These are phyloP conservation scores for Plectropomus leopardus DNA, from an alignment of 2,113 vertebrate species.

Conservation along the genomic window DNA sequence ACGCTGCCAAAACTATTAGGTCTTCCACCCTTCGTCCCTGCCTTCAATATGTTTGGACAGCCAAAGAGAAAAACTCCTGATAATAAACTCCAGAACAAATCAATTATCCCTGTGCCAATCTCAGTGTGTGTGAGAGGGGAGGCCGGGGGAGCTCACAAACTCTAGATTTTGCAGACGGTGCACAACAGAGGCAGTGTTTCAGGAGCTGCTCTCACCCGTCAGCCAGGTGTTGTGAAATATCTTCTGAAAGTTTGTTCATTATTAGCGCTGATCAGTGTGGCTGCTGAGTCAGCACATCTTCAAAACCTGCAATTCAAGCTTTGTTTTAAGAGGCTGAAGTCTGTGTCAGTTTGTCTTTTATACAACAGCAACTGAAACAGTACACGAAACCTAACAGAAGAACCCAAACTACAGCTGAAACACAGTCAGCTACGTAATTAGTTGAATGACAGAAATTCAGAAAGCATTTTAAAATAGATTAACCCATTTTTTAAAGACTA, in stretches of 20 bases:
- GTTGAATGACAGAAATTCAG: too few species aligned
- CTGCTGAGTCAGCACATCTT: slow-evolving; percentile 22
- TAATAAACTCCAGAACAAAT: slow-evolving; percentile 69
- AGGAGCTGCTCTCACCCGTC: neutral
- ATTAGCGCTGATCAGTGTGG: neutral
- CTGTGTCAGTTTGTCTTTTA: neutral
- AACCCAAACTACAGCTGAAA: too few species aligned
- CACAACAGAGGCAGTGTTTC: slow-evolving; percentile 13
- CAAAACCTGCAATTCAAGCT: neutral
- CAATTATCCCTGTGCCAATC: slow-evolving; percentile 37
- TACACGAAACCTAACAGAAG: too few species aligned
- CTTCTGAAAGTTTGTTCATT: neutral
- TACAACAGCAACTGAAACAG: neutral
- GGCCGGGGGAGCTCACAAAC: neutral
- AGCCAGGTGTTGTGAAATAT: slow-evolving; percentile 10
- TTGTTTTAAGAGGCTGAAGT: neutral
- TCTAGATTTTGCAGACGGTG: slow-evolving; percentile 21
- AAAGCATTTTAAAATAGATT: too few species aligned
- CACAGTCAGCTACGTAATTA: too few species aligned
- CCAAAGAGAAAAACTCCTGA: slow-evolving; percentile 35
- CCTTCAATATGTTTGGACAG: slow-evolving; percentile 57
- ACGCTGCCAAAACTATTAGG: slow-evolving; percentile 10
- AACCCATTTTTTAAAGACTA: too few species aligned
- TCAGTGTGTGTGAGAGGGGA: neutral
- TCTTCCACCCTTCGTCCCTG: neutral